Evolutionary conservation across 2,113 vertebrate species (phyloP).

Genomic region (Silurus asotus): DNA sequence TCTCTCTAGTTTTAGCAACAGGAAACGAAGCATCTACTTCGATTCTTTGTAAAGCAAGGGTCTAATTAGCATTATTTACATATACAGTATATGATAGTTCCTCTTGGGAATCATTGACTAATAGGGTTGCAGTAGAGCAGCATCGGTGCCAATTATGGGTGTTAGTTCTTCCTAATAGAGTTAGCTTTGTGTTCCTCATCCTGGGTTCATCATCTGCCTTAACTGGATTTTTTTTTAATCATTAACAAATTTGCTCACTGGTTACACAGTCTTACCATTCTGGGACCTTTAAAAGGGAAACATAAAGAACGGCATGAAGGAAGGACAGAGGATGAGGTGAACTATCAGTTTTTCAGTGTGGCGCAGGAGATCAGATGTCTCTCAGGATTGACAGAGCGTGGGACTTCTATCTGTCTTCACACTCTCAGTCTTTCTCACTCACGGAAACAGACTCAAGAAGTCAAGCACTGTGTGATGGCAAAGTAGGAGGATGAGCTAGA

Average conservation of each 20-base stretch:
- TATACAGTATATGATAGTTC: background rate
- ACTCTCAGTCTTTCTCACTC: conserved; percentile 8
- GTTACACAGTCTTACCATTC: background rate
- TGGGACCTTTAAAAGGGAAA: background rate
- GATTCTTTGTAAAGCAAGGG: background rate
- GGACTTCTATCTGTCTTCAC: conserved; percentile 25
- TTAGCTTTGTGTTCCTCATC: background rate
- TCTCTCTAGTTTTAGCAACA: background rate
- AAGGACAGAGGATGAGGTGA: background rate
- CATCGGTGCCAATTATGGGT: background rate
- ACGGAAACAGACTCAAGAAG: conserved; percentile 39
- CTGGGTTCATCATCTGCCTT: background rate
- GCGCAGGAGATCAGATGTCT: conserved; percentile 24
- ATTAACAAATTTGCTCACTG: background rate
- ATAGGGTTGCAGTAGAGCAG: background rate
- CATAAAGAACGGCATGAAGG: background rate
- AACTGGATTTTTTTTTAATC: background rate
- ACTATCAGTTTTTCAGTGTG: background rate
- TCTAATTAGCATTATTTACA: background rate
- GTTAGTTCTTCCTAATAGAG: background rate
- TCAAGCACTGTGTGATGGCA: conserved; percentile 33
- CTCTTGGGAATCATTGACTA: background rate
- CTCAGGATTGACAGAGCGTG: conserved; percentile 16
- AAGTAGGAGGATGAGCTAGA: conserved; percentile 43
- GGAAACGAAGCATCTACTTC: conserved; percentile 10